Base-by-base conservation (phyloP, 2,888 invertebrate species). In the Augiades crinisus region DNA sequence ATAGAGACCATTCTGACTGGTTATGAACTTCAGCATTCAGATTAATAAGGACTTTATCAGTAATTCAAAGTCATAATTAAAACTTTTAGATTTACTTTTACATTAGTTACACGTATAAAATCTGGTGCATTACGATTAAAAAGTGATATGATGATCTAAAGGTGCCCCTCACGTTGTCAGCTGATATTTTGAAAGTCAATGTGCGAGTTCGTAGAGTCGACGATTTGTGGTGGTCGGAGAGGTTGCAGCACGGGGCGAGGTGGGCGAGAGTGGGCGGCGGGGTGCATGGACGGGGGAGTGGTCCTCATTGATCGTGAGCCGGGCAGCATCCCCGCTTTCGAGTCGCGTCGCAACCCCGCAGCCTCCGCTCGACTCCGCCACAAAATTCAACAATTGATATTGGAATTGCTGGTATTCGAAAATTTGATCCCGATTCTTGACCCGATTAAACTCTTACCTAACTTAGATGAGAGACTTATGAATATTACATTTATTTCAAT, bases 231-330 rank as follows among this genome's bases (percentile, higher is more conserved):
- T 74, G 75, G 76, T 75, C 67, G 68, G 72, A 70, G 67, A 65
- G 72, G 67, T 73, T 70, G 70, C 63, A 60, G 59, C 54, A 58
- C 33, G 53, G 47, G 30, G 45, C 10, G 62, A 64, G 44, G 58
- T 50, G 65, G 60, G 67, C 65, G 57, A 54, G 64, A 54, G 64
- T 60, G 50, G 41, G 55, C 55, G 51, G 57, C 55, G 55, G 61
- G 60, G 63, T 43, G 64, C 54, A 61, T 63, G 59, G 60, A 57
- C 54, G 63, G 38, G 46, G 62, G 63, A 64, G 62, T 54, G 60
- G 58, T 65, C 72, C 80, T 88, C 88, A 89, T 89, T 88, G 88
- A 89, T 89, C 88, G 87, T 73, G 63, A 61, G 63, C 68, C 74
- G 78, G 82, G 77, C 79, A 80, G 78, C 78, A 76, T 78, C 80